phyloP scores from a whole-genome alignment of 2,888 invertebrate species.

The Drosophila diplacantha region DNA sequence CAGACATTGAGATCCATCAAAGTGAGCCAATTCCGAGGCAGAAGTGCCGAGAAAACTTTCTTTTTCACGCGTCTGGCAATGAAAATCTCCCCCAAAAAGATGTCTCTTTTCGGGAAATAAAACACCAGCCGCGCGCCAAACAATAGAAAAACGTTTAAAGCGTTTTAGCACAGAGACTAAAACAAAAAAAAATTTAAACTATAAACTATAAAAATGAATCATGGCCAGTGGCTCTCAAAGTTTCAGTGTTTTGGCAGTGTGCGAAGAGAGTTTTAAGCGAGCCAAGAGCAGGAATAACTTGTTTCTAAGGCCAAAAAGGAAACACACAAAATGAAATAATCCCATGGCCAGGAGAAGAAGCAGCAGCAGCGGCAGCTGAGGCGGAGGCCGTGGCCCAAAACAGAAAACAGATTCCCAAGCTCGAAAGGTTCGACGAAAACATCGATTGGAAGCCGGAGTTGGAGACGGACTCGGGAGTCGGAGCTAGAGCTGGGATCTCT shows the following conservation, averaged over 20 bases:
- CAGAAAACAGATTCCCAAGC: slow-evolving; percentile 74
- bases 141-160: slow-evolving; percentile 44
- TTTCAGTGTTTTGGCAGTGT: slow-evolving; percentile 13
- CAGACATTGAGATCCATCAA: slow-evolving; percentile 38
- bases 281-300: slow-evolving; percentile 67
- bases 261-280: slow-evolving; percentile 48
- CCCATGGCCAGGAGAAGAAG: slow-evolving; percentile 65
- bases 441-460: slow-evolving; percentile 58
- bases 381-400: slow-evolving; percentile 56
- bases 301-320: slow-evolving; percentile 71
- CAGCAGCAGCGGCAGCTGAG: slow-evolving; percentile 35
- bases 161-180: slow-evolving; percentile 34
- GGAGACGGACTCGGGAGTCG: slow-evolving; percentile 10
- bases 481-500: slow-evolving; percentile 39
- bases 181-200: slow-evolving; percentile 5
- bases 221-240: slow-evolving; percentile 48
- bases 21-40: slow-evolving; percentile 47
- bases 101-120: slow-evolving; percentile 26
- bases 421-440: slow-evolving; percentile 71
- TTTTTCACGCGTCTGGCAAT: slow-evolving; percentile 66
- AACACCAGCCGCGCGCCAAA: slow-evolving; percentile 37
- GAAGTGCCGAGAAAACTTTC: slow-evolving; percentile 54
- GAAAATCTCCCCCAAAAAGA: slow-evolving; percentile 45
- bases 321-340: slow-evolving; percentile 74
- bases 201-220: slow-evolving; percentile 56